These are phyloP conservation scores for Drosophila prosaltans DNA, from an alignment of 1,140 invertebrate genomes.

Conservation along the genomic window DNA sequence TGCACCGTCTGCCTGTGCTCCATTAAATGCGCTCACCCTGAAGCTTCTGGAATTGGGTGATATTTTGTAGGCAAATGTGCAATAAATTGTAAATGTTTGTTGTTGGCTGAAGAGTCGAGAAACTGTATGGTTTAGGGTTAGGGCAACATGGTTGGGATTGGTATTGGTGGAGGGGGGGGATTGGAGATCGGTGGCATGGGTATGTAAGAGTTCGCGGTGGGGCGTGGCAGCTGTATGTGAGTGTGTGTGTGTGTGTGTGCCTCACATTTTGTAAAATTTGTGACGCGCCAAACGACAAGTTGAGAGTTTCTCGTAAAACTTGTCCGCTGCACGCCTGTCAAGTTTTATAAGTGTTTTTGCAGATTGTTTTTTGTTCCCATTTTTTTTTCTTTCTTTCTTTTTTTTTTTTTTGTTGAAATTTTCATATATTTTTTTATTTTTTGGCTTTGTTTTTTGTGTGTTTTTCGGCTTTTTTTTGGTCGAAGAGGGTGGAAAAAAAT, in stretches of 20 bases:
- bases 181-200: not conserved
- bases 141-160: not conserved
- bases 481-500: conserved; percentile 12
- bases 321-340: conserved; percentile 77
- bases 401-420: conserved; percentile 25
- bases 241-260: not conserved
- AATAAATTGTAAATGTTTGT: conserved; percentile 81
- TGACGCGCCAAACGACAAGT: conserved; percentile 47
- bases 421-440: conserved; percentile 16
- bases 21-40: conserved; percentile 48
- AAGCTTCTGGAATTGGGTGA: conserved; percentile 68
- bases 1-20: conserved; percentile 38
- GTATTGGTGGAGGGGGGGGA: too few species aligned
- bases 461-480: not conserved
- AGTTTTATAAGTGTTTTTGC: conserved; percentile 77
- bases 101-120: conserved; percentile 24
- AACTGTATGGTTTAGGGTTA: conserved; percentile 7
- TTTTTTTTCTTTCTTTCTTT: conserved; percentile 52
- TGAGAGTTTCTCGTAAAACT: conserved; percentile 63
- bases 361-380: conserved; percentile 62
- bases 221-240: conserved; percentile 19
- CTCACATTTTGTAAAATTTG: conserved; percentile 53
- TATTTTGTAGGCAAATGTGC: conserved; percentile 81
- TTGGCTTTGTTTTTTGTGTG: conserved; percentile 12
- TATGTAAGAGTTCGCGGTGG: conserved; percentile 18